A percentile compares a stretch with the other conserved stretches of the same genome.
Evolutionary conservation across 2,113 vertebrate species (phyloP).

Genomic region (Laticauda colubrina): DNA sequence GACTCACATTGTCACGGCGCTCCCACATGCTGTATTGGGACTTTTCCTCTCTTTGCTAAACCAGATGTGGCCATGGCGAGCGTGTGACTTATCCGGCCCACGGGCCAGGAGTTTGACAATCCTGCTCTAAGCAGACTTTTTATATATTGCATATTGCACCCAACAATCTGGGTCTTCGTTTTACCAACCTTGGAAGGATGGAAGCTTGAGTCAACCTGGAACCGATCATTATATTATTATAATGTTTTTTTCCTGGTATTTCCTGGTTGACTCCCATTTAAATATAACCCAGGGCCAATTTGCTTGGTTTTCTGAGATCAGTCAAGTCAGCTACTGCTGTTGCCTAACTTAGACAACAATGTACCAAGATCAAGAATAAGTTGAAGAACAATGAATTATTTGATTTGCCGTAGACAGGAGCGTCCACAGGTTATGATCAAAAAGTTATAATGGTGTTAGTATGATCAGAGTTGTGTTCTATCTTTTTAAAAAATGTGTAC

Average conservation of each 20-base stretch:
- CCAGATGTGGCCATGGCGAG: too few species aligned
- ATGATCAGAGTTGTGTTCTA: neutral
- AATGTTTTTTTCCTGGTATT: neutral
- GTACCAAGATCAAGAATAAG: neutral
- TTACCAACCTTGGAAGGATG: neutral
- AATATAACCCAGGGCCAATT: neutral
- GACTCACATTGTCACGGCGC: too few species aligned
- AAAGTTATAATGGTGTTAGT: neutral
- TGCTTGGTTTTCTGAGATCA: neutral
- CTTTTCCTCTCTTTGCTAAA: too few species aligned
- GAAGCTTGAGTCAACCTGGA: too few species aligned
- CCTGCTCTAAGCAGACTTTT: too few species aligned
- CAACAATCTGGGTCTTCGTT: neutral
- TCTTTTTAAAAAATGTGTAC: neutral
- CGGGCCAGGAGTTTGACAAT: too few species aligned
- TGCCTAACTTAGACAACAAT: neutral
- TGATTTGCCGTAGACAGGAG: neutral
- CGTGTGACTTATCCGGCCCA: too few species aligned
- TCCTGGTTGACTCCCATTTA: neutral
- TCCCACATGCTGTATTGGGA: too few species aligned
- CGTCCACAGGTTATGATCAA: neutral
- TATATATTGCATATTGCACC: neutral
- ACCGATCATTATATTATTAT: neutral
- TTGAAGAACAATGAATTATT: neutral
- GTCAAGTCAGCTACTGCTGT: too few species aligned